Base-by-base conservation (phyloP, 2,797 vertebrate genomes). In the Bovichtus variegatus region DNA sequence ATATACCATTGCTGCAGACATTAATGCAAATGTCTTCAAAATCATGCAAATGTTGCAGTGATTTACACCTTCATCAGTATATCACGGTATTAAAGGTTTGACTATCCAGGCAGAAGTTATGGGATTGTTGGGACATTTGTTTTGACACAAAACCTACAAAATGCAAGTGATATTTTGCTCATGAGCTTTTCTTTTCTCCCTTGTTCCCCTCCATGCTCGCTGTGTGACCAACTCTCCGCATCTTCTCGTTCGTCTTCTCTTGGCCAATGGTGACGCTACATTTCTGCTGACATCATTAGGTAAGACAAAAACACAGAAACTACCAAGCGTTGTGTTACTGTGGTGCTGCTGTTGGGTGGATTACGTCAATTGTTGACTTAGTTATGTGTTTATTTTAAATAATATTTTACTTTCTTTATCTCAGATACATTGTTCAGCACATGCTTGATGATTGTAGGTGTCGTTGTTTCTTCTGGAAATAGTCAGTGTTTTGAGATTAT, bases 251-350 rank as follows among this genome's bases (percentile, higher is more conserved):
- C 29, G 1, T 72, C 68, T 5, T 61, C 43, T 49, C 4, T 3
- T 9, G 82, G 36, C 47, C 69, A 51, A 64, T 71, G 66, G 25
- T 0, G 53, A 43, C 10, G 41, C 41, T 55, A 21, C 40, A 0
- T 53, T 69, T 27, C 74, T 72, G 66, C 64, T 57, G 54, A 60
- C 83, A 55, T 76, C 85, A 63, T 63, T 0, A 92, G 92, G 91
- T 92, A 91, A 91, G 87, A 74, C 19, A 43, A 54, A 50, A 50
- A 36, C 21, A 2, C 1, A 55, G 44, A 8, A 1, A 2, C 34
- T 29, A 5, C 1, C 16, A 36, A 46, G 12, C 21, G 5, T 21
- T 36, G 4, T 13, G 57, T 18, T 25, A 15, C 19, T 29, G 1
- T n/a, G 40, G 36, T 38, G 43, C 53, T 34, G 41, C 34, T 76